Evolutionary conservation across 2,113 vertebrate species (phyloP).

Genomic region (Anolis carolinensis): DNA sequence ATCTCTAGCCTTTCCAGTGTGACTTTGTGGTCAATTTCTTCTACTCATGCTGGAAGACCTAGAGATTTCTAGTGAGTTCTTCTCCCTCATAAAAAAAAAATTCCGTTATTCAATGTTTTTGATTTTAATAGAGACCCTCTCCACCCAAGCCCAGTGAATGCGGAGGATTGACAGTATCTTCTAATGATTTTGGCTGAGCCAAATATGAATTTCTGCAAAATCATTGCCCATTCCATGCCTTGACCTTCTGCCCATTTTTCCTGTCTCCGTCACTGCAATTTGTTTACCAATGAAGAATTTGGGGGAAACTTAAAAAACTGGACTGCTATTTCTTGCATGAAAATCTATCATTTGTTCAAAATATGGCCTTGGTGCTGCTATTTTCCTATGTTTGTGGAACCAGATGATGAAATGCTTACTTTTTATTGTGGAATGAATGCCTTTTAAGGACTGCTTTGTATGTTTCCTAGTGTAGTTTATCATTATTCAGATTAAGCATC

Average conservation of each 20-base stretch:
- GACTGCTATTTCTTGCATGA: background rate
- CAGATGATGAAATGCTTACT: background rate
- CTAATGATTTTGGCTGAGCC: background rate
- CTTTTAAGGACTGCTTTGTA: background rate
- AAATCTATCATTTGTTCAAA: too few relatives aligned
- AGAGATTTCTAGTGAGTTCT: too few relatives aligned
- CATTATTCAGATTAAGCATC: too few relatives aligned
- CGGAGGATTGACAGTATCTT: background rate
- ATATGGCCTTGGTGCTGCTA: background rate
- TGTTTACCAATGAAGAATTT: background rate
- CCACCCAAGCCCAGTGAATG: too few relatives aligned
- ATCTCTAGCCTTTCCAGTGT: too few relatives aligned
- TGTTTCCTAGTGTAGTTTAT: too few relatives aligned
- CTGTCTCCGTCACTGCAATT: background rate
- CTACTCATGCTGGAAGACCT: too few relatives aligned
- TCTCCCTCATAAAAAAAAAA: too few relatives aligned
- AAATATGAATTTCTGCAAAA: background rate
- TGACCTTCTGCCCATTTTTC: background rate
- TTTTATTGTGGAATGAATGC: background rate
- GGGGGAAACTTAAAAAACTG: background rate
- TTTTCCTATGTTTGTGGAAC: background rate
- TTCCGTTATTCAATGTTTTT: too few relatives aligned
- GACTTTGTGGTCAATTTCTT: too few relatives aligned
- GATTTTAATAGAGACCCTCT: too few relatives aligned
- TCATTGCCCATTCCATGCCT: background rate